Conservation (phyloP, 1,140 invertebrate species). For the Drosophila asahinai region DNA sequence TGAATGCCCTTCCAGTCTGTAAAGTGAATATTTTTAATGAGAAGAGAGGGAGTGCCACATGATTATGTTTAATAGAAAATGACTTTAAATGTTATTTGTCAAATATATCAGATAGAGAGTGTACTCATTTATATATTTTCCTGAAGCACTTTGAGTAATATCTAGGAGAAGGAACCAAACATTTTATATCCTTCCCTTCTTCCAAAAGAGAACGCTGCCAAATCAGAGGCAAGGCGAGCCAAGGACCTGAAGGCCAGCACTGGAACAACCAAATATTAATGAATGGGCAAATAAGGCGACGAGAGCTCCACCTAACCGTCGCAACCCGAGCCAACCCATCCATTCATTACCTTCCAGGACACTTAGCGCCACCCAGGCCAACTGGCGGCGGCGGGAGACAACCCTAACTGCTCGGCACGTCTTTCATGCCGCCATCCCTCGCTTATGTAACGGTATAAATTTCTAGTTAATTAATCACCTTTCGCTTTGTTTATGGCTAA, state of each 20-base stretch:
- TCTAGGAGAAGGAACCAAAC: no score
- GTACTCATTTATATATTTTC: no score
- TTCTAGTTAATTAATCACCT: conserved; percentile 77
- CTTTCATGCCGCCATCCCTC: conserved; percentile 32
- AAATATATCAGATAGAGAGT: no score
- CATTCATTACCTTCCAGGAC: conserved; percentile 23
- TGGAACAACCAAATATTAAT: conserved; percentile 64
- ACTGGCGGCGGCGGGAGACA: not conserved
- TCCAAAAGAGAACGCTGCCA: no score
- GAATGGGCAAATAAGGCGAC: conserved; percentile 62
- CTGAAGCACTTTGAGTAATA: no score
- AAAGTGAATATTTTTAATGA: no score
- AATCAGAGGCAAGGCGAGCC: no score
- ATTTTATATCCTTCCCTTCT: no score
- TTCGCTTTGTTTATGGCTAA: conserved; percentile 76
- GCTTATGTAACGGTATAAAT: conserved; percentile 69
- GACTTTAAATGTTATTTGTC: no score
- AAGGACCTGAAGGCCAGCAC: not conserved
- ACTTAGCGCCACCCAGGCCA: not conserved
- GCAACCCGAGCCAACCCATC: conserved; percentile 4
- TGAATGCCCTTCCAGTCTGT: not conserved
- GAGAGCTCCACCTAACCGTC: conserved; percentile 26
- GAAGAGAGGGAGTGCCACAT: no score
- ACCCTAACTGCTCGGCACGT: conserved; percentile 17
- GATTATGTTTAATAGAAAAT: no score